A percentile compares a stretch with the other conserved stretches of the same genome.
Conservation (phyloP, 2,797 vertebrate genomes). For the Pseudomugil gertrudae region DNA sequence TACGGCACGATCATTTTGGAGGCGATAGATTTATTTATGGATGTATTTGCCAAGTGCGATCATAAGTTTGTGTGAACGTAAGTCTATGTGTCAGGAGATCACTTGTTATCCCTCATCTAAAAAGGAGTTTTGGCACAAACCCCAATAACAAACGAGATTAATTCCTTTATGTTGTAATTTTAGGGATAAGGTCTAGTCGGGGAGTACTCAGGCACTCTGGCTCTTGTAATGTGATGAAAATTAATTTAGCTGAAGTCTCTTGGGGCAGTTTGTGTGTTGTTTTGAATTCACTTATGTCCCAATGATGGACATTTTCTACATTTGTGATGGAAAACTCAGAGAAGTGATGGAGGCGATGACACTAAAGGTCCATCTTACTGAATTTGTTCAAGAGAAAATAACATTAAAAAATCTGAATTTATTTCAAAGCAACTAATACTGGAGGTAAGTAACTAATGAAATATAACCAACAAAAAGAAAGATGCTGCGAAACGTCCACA, state of each 20-base stretch:
- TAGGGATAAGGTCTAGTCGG: constrained; percentile 28
- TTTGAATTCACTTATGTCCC: constrained; percentile 40
- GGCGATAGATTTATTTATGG: constrained; percentile 56
- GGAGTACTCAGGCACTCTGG: constrained; percentile 43
- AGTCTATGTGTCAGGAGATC: constrained; percentile 47
- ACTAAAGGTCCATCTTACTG: constrained; percentile 22
- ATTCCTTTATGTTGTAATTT: constrained; percentile 62
- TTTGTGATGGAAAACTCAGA: constrained; percentile 20
- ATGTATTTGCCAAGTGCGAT: constrained; percentile 41
- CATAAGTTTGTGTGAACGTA: constrained; percentile 40
- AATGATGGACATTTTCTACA: constrained; percentile 38
- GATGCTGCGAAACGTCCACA: background rate
- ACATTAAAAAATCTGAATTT: background rate
- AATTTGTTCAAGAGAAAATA: background rate
- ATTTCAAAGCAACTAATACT: background rate
- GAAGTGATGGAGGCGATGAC: constrained; percentile 8
- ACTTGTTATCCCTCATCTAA: constrained; percentile 54
- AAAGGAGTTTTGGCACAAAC: constrained; percentile 39
- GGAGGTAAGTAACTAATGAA: background rate
- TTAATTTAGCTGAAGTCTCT: constrained; percentile 62
- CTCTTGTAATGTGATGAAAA: constrained; percentile 61
- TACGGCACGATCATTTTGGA: constrained; percentile 39
- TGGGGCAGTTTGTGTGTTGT: constrained; percentile 54
- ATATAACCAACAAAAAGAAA: background rate
- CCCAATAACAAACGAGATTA: constrained; percentile 52